Percentiles rank a stretch among this genome's conserved stretches.
Conservation (phyloP, 2,797 vertebrate genomes). For the Anas bahamensis region DNA sequence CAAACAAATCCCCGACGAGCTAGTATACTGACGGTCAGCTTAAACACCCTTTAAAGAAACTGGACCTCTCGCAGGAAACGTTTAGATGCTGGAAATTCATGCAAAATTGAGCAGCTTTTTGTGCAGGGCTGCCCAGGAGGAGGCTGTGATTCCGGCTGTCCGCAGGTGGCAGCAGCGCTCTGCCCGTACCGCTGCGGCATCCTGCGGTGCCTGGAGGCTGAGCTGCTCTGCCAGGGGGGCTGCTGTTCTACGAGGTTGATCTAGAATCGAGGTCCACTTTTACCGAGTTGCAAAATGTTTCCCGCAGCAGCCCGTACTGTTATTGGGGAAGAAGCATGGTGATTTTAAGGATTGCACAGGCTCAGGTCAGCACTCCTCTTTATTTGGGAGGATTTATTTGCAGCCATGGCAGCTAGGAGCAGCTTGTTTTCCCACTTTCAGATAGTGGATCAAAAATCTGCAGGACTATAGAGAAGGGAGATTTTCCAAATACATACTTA, state of each 20-base stretch:
- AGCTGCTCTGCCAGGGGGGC: background rate
- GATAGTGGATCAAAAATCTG: background rate
- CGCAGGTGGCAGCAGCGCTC: conserved; percentile 26
- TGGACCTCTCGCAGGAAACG: background rate
- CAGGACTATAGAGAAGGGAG: background rate
- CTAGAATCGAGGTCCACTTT: background rate
- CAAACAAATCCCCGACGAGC: no score
- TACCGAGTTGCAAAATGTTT: background rate
- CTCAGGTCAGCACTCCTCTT: background rate
- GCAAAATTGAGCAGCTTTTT: background rate
- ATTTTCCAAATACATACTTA: background rate
- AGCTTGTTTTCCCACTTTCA: background rate
- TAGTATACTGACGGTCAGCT: background rate
- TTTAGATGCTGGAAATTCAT: background rate
- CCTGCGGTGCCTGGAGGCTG: background rate
- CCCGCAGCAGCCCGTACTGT: background rate
- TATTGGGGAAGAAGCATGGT: background rate
- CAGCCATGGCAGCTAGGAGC: background rate
- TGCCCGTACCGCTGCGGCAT: background rate
- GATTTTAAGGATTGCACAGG: background rate
- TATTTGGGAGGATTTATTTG: background rate
- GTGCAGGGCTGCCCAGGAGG: no score
- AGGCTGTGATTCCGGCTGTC: background rate
- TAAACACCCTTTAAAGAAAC: background rate
- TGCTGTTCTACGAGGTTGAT: background rate